Percentiles rank a stretch among this genome's conserved stretches.
phyloP scores from a whole-genome alignment of 2,888 invertebrate genomes.

The Brenthis ino region DNA sequence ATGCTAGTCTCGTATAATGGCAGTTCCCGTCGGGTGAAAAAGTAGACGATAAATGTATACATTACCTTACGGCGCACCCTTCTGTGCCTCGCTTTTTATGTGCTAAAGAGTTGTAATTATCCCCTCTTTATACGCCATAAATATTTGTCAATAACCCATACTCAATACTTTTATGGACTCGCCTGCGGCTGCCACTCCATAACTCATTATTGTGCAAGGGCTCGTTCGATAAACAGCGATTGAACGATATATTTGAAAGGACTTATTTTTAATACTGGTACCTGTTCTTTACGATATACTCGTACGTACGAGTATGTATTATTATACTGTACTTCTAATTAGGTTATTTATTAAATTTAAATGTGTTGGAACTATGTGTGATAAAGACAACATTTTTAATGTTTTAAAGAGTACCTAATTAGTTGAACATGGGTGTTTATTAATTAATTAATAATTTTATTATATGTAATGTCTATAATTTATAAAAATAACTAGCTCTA shows the following conservation, averaged over 20 bases:
- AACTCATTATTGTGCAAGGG: slow-evolving; percentile 74
- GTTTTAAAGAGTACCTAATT: too few species aligned
- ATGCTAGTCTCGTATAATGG: slow-evolving; percentile 32
- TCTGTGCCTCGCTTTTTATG: slow-evolving; percentile 72
- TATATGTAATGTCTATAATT: neutral
- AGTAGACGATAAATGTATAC: slow-evolving; percentile 72
- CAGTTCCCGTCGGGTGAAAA: slow-evolving; percentile 63
- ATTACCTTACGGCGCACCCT: slow-evolving; percentile 64
- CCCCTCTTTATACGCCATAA: slow-evolving; percentile 80
- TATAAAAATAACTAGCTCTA: neutral
- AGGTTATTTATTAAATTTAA: too few species aligned
- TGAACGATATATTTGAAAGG: slow-evolving; percentile 51
- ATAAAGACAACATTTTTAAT: too few species aligned
- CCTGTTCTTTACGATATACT: neutral
- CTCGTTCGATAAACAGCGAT: slow-evolving; percentile 59
- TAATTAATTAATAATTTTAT: neutral
- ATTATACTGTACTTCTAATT: too few species aligned
- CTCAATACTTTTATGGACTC: slow-evolving; percentile 78
- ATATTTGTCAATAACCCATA: slow-evolving; percentile 81
- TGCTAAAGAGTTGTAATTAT: slow-evolving; percentile 82
- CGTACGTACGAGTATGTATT: neutral
- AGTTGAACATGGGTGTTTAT: too few species aligned
- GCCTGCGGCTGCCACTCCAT: slow-evolving; percentile 72
- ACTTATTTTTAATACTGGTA: slow-evolving; percentile 42
- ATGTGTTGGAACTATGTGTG: too few species aligned